Conservation (phyloP, 2,797 vertebrate genomes). For the Masticophis lateralis region DNA sequence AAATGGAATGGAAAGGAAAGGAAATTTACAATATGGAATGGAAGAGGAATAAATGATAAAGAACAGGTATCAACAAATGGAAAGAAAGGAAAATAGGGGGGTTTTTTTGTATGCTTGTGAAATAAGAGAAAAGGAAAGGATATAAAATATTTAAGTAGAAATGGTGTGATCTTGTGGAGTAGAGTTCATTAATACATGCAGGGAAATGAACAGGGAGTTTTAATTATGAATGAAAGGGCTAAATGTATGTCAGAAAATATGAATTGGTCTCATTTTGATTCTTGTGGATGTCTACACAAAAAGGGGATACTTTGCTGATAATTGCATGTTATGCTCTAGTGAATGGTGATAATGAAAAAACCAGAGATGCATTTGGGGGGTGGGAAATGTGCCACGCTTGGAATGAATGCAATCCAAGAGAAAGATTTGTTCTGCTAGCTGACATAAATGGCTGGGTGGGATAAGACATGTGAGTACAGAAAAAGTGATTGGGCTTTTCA, state of each 20-base stretch:
- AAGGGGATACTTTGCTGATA: neutral
- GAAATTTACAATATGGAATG: neutral
- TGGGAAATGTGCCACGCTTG: neutral
- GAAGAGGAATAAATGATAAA: neutral
- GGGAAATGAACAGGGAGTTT: neutral
- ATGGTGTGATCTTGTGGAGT: neutral
- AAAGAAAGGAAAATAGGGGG: neutral
- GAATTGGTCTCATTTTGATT: neutral
- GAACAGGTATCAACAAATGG: neutral
- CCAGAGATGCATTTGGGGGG: neutral
- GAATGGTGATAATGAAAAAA: neutral
- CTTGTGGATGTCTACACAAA: neutral
- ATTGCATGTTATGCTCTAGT: neutral
- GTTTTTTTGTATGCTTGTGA: neutral
- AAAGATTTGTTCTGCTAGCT: neutral
- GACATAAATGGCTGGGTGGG: neutral
- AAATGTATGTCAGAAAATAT: neutral
- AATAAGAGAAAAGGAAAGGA: neutral
- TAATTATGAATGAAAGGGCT: neutral
- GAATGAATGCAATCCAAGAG: neutral
- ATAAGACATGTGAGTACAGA: neutral
- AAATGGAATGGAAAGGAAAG: neutral
- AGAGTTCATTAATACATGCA: neutral
- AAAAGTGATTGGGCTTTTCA: neutral
- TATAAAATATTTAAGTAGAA: neutral